Percentiles rank a stretch among this genome's conserved stretches.
Evolutionary conservation across 2,888 invertebrate species (phyloP).

Genomic region (Sphaerophoria taeniata): DNA sequence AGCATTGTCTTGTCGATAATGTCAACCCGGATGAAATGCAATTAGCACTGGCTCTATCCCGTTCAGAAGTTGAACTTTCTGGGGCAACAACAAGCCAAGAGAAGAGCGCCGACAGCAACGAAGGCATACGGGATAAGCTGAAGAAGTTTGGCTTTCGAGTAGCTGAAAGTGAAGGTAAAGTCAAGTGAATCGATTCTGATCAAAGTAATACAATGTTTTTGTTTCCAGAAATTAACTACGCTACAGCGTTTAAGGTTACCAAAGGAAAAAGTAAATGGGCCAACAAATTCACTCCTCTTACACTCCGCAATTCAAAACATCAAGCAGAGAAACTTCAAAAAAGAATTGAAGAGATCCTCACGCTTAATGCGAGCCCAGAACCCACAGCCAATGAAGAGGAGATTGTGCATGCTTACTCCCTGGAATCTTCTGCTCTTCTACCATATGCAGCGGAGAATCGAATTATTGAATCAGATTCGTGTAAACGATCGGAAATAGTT

Average conservation of each 20-base stretch:
- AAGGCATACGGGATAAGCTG: slow-evolving; percentile 84
- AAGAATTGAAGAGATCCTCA: slow-evolving; percentile 77
- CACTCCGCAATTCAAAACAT: slow-evolving; percentile 77
- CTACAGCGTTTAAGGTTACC: slow-evolving; percentile 76
- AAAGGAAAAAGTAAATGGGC: slow-evolving; percentile 80
- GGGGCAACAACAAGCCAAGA: slow-evolving; percentile 70
- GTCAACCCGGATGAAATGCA: slow-evolving; percentile 87
- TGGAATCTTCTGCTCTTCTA: slow-evolving; percentile 26
- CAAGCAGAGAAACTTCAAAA: slow-evolving; percentile 78
- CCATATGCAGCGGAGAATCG: slow-evolving; percentile 9
- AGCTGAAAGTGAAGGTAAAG: slow-evolving; percentile 78
- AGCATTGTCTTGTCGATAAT: slow-evolving; percentile 83
- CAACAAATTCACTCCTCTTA: slow-evolving; percentile 81
- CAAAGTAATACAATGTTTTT: background rate
- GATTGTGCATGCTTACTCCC: background rate
- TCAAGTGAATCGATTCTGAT: background rate
- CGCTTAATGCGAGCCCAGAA: slow-evolving; percentile 74
- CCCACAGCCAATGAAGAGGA: slow-evolving; percentile 18
- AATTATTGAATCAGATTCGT: slow-evolving; percentile 55
- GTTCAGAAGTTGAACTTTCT: slow-evolving; percentile 83
- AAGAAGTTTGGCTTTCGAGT: slow-evolving; percentile 86
- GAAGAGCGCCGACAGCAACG: slow-evolving; percentile 72
- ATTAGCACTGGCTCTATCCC: slow-evolving; percentile 87
- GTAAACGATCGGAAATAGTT: slow-evolving; percentile 66
- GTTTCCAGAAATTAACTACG: slow-evolving; percentile 77